phyloP scores from a whole-genome alignment of 2,797 vertebrate species.

The Enteromius fasciolatus region DNA sequence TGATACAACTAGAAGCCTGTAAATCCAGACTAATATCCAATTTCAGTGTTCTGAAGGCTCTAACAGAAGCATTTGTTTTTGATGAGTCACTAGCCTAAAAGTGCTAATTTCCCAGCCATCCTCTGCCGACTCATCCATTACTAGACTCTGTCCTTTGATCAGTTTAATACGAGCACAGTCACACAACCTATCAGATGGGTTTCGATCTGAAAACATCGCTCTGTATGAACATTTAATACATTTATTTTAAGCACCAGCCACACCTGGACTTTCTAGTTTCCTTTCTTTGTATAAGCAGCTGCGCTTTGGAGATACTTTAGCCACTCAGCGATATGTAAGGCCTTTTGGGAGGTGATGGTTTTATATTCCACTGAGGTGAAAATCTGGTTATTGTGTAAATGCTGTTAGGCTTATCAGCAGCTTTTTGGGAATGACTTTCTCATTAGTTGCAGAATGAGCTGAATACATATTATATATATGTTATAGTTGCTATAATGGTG shows the following conservation, averaged over 20 bases:
- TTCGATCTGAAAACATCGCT: constrained; percentile 24
- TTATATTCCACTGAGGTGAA: neutral
- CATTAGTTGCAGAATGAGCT: neutral
- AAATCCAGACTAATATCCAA: neutral
- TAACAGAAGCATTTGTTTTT: constrained; percentile 27
- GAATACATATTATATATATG: neutral
- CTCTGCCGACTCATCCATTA: constrained; percentile 5
- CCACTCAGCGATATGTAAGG: constrained; percentile 21
- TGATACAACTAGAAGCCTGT: neutral
- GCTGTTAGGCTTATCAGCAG: neutral
- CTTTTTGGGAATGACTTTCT: neutral
- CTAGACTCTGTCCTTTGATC: constrained; percentile 13
- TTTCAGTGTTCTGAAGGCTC: neutral
- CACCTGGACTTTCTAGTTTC: constrained; percentile 7
- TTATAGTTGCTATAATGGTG: neutral
- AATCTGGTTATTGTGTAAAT: neutral
- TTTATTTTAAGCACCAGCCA: neutral
- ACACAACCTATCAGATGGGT: constrained; percentile 3
- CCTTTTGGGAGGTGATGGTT: constrained; percentile 23
- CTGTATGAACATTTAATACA: neutral
- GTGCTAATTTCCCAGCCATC: constrained; percentile 1
- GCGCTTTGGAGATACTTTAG: constrained; percentile 6
- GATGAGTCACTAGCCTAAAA: constrained; percentile 38
- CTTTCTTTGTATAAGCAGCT: constrained; percentile 7
- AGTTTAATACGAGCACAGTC: constrained; percentile 16